Conservation (phyloP, 2,797 vertebrate genomes). For the Limnodromus scolopaceus region DNA sequence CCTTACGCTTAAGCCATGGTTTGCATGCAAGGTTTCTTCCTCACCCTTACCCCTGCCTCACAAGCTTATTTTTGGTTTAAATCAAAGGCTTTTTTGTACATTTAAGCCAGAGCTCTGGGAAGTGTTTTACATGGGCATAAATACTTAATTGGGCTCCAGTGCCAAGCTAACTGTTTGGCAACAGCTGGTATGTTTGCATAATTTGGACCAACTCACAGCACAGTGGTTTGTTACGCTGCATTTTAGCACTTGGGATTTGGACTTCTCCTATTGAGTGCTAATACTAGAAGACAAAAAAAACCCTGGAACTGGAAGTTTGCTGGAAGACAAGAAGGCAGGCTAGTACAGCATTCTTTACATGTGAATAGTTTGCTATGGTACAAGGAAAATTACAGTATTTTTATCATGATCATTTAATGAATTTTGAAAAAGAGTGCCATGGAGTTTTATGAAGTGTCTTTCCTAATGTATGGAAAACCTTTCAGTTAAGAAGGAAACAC, state of each 20-base stretch:
- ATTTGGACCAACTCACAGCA: not conserved
- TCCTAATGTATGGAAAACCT: not conserved
- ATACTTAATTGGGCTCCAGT: not conserved
- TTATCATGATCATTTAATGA: not conserved
- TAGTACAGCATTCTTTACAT: not conserved
- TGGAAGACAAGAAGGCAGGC: not conserved
- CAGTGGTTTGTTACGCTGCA: not conserved
- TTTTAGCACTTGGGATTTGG: not conserved
- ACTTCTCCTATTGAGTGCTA: not conserved
- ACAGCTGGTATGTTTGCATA: not conserved
- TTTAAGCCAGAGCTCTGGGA: not conserved
- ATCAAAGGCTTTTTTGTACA: not conserved
- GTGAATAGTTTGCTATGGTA: not conserved
- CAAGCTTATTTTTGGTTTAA: not conserved
- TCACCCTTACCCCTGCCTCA: not conserved
- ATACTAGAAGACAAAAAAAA: not conserved
- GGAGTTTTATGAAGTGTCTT: not conserved
- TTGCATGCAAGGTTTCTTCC: not conserved
- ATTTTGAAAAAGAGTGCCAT: not conserved
- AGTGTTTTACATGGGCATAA: slow-evolving; percentile 15
- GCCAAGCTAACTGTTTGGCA: slow-evolving; percentile 30
- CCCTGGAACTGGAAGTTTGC: not conserved
- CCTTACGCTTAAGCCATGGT: not conserved
- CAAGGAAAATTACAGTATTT: not conserved
- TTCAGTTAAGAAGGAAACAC: not conserved